Evolutionary conservation across 2,888 invertebrate genomes (phyloP).

Genomic region (Drosophila fungiperda): DNA sequence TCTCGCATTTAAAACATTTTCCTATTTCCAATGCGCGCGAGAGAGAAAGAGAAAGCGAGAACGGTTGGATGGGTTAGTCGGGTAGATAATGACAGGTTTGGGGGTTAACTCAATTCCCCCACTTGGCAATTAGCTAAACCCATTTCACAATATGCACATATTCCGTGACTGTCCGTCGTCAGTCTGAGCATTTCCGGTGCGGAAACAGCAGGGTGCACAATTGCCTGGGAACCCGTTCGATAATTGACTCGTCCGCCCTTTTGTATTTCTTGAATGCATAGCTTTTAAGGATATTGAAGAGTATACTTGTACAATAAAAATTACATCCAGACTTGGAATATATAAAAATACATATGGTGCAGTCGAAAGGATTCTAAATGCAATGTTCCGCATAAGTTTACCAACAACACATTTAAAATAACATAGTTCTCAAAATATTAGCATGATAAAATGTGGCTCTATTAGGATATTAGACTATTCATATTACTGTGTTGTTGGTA

Average conservation of each 20-base stretch:
- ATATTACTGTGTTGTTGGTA: not conserved
- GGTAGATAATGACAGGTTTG: not conserved
- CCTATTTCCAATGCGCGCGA: not conserved
- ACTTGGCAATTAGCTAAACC: slow-evolving; percentile 37
- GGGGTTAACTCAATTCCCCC: not conserved
- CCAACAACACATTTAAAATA: not conserved
- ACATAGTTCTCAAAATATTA: not conserved
- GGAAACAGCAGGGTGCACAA: slow-evolving; percentile 28
- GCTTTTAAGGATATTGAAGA: not conserved
- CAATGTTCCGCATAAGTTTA: not conserved
- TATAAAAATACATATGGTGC: not conserved
- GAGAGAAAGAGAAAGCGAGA: not conserved
- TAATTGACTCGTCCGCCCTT: slow-evolving; percentile 43
- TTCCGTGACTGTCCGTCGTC: slow-evolving; percentile 22
- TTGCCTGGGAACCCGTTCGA: slow-evolving; percentile 37
- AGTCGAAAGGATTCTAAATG: not conserved
- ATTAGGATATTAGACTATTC: not conserved
- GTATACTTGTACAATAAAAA: not conserved
- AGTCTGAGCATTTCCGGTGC: slow-evolving; percentile 28
- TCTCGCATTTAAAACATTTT: slow-evolving; percentile 16
- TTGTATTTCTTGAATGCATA: not conserved
- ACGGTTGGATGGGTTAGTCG: not conserved
- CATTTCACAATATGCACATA: slow-evolving; percentile 27
- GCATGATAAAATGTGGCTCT: not conserved
- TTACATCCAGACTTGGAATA: not conserved